These are phyloP conservation scores for Ctenosaura bakeri DNA, from an alignment of 2,797 vertebrate species.

Conservation along the genomic window DNA sequence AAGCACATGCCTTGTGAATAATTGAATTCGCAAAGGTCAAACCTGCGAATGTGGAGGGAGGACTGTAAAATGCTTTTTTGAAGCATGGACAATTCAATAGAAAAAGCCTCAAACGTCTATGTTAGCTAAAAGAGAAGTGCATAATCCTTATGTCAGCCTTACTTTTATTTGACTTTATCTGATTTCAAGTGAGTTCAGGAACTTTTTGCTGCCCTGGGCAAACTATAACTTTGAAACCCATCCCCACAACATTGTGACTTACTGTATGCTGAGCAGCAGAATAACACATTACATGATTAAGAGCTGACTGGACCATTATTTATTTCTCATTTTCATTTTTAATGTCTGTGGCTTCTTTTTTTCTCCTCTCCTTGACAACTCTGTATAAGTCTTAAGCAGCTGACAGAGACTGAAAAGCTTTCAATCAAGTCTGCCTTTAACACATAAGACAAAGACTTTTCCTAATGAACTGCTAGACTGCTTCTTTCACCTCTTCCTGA, in stretches of 20 bases:
- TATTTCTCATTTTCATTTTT: conserved; percentile 7
- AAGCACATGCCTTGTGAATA: too few species aligned
- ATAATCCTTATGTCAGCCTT: neutral
- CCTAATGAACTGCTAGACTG: neutral
- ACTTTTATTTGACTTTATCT: neutral
- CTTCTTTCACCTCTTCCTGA: neutral
- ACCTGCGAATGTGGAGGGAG: too few species aligned
- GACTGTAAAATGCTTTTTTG: neutral
- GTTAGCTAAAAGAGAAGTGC: neutral
- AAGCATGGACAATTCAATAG: too few species aligned
- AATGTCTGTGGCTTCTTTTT: neutral
- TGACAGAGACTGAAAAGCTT: neutral
- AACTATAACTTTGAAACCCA: neutral
- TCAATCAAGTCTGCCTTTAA: neutral
- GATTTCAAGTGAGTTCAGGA: neutral
- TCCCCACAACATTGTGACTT: neutral
- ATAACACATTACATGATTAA: conserved; percentile 1
- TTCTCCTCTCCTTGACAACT: neutral
- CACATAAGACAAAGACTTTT: neutral
- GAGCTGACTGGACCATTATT: neutral
- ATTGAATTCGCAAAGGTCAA: too few species aligned
- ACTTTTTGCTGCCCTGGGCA: neutral
- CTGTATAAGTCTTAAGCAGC: neutral
- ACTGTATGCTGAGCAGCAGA: neutral
- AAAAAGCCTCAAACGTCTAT: neutral